Base-by-base conservation (phyloP, 2,113 vertebrate genomes). In the Climacteris rufus region DNA sequence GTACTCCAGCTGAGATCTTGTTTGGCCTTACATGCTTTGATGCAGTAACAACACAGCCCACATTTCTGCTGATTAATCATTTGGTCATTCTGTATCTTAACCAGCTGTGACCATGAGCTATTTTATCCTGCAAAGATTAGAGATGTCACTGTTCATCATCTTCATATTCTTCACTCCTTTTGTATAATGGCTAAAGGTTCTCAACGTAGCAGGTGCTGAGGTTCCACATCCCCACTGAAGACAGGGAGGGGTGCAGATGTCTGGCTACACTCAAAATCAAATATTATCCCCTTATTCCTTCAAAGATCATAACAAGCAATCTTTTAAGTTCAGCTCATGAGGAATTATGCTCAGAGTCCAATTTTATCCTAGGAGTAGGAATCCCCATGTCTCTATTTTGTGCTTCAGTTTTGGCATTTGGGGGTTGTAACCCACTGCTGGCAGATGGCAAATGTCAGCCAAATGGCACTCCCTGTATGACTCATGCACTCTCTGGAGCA, bases 21-120 rank as follows among this genome's bases (percentile, higher is more conserved):
- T 92, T 96, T 25, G 12, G 80, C 79, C 72, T 81, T 92, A 64
- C 76, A 90, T 49, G 76, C 90, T 96, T 96, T 96, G 90, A 96
- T 96, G 83, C 93, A 94, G 69, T 71, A 95, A 94, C 69, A 91
- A 27, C 68, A 78, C 63, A 93, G 72, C 37, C 87, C 90, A 78
- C 69, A 89, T 87, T 96, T 96, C 69, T 96, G 94, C 92, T 96
- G 90, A 95, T 96, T 97, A 95, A 97, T 95, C 83, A 84, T 90
- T 95, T 3, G 77, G 83, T 90, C 93, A 94, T 94, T 93, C 65
- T 87, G 60, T 93, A 89, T 80, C 75, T 94, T 88, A 92, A 93
- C 88, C 89, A 93, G 83, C 86, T 95, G 89, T 92, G 92, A 88
- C 71, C 83, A 87, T 68, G 44, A 82, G 19, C 45, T 86, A 25